Evolutionary conservation across 35 echinoderm and acorn worm genomes (phyloP), one percentile per base, ranked within the genome.

Genomic region (Ophiothrix spiculata): DNA sequence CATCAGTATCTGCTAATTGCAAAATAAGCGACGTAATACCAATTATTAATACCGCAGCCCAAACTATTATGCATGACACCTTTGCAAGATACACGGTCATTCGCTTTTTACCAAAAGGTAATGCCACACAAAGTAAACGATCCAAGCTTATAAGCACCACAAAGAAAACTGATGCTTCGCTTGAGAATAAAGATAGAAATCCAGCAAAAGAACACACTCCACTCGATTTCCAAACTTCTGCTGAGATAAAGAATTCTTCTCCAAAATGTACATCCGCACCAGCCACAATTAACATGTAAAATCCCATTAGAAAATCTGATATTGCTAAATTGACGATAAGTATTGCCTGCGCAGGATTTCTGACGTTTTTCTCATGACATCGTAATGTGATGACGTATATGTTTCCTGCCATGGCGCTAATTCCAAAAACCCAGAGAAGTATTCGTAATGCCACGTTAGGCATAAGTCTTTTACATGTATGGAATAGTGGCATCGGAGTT

Each of bases 321-420:
- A 81, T 35, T 1, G 86, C 86, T 14, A 88, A 49, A 80, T 88
- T 88, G 2, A 46, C 32, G 28, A 88, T 80, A 4, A 88, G 31
- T 34, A 81, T 88, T 0, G 86, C 35, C 77, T 88, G 86, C 14
- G 21, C 41, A 33, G 33, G 82, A 42, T 77, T 38, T 28, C 41
- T 75, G 19, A 4, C 84, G 21, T 15, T 89, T 32, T 31, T 33
- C 54, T 46, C 36, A 34, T 36, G 63, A 37, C 34, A 56, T 42
- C 90, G 38, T 87, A 77, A 83, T 1, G 89, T 35, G 16, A 97
- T 79, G 1, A 91, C 90, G 29, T 82, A 87, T 0, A 79, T 33
- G 42, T 97, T 97, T 1, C 94, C 94, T 25, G 88, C 23, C 35
- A 97, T 81, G 14, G 90, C 90, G 36, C 90, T 92, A 6, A 90